These are phyloP conservation scores for Odiellus spinosus DNA, from an alignment of 2,888 invertebrate genomes.

Conservation along the genomic window DNA sequence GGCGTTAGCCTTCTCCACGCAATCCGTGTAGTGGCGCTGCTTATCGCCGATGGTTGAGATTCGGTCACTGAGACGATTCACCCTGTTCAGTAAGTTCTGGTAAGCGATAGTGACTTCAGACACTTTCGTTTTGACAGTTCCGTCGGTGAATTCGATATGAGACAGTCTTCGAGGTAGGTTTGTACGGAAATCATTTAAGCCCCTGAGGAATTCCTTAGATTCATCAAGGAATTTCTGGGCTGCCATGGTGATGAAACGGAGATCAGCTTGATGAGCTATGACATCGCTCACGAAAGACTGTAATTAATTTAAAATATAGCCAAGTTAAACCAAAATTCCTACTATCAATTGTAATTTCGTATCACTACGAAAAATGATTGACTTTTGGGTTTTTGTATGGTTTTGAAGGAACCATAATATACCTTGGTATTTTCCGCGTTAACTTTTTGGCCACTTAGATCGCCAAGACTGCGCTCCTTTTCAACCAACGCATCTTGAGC, in stretches of 20 bases:
- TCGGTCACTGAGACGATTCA: conserved; percentile 65
- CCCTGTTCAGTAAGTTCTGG: conserved; percentile 61
- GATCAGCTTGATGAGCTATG: conserved; percentile 86
- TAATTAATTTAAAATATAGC: not conserved
- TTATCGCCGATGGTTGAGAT: conserved; percentile 60
- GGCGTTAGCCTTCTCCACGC: conserved; percentile 56
- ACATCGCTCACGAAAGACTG: conserved; percentile 70
- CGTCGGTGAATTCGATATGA: conserved; percentile 57
- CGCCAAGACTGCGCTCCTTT: conserved; percentile 63
- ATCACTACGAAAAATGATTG: too few species aligned
- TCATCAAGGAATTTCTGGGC: conserved; percentile 92
- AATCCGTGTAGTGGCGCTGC: conserved; percentile 61
- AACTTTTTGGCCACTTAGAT: conserved; percentile 45
- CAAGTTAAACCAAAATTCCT: not conserved
- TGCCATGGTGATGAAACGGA: conserved; percentile 87
- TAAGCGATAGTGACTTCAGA: conserved; percentile 46
- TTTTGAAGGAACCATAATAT: not conserved
- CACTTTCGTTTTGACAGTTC: conserved; percentile 59
- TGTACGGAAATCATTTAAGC: conserved; percentile 73
- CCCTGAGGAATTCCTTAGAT: conserved; percentile 70
- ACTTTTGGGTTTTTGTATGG: too few species aligned
- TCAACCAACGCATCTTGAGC: conserved; percentile 65
- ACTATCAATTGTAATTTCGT: too few species aligned
- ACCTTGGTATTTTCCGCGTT: conserved; percentile 52
- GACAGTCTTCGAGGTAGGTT: conserved; percentile 54